Evolutionary conservation across 2,113 vertebrate species (phyloP).

Genomic region (Calcarius ornatus): DNA sequence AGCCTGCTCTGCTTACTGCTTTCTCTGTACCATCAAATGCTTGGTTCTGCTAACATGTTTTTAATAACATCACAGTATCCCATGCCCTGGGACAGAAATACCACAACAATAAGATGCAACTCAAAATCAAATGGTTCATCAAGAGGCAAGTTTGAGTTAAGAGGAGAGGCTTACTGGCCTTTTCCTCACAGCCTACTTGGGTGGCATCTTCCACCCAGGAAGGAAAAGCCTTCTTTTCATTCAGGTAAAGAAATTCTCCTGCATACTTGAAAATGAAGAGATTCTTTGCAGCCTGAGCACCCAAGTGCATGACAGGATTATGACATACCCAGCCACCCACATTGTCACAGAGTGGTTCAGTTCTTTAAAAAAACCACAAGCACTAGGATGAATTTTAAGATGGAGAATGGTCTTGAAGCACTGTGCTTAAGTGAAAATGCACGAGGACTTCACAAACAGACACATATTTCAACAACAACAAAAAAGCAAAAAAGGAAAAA

Average conservation of each 20-base stretch:
- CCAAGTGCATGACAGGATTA: slow-evolving; percentile 67
- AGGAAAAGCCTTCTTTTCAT: slow-evolving; percentile 14
- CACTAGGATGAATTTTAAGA: not conserved
- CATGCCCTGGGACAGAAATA: not conserved
- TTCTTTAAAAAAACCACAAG: not conserved
- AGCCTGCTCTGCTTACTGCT: not conserved
- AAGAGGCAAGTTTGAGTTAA: not conserved
- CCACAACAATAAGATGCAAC: not conserved
- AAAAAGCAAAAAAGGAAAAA: not conserved
- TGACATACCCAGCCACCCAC: slow-evolving; percentile 48
- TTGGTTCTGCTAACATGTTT: not conserved
- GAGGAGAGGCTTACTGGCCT: not conserved
- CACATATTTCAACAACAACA: not conserved
- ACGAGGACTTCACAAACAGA: not conserved
- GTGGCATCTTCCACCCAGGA: slow-evolving; percentile 18
- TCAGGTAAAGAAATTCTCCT: slow-evolving; percentile 55
- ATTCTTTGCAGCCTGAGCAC: slow-evolving; percentile 52
- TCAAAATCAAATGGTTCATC: not conserved
- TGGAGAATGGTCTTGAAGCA: not conserved
- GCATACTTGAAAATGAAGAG: slow-evolving; percentile 3
- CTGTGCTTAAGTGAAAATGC: not conserved
- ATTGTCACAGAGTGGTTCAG: not conserved
- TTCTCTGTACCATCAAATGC: not conserved
- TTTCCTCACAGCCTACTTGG: slow-evolving; percentile 38
- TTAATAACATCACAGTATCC: not conserved